phyloP scores from a whole-genome alignment of 2,888 invertebrate genomes.

The Drosophila stalkeri region DNA sequence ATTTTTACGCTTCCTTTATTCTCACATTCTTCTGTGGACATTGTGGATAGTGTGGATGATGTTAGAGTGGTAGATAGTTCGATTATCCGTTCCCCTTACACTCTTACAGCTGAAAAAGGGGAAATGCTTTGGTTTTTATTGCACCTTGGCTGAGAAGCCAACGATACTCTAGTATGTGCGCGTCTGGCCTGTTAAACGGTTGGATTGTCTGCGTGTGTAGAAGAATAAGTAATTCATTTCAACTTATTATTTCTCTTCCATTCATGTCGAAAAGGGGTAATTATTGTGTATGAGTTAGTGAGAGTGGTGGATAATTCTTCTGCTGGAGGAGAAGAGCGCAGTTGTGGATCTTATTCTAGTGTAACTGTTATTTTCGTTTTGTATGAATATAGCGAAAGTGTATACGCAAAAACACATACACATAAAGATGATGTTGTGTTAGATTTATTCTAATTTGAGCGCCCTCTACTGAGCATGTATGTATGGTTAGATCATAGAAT shows the following conservation, averaged over 20 bases:
- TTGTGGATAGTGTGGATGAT: neutral
- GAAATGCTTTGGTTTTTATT: neutral
- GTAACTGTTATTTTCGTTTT: too few relatives aligned
- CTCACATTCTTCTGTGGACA: neutral
- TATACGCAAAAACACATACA: neutral
- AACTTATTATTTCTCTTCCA: too few relatives aligned
- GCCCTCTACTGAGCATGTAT: neutral
- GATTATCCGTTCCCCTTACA: neutral
- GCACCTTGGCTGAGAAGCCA: neutral
- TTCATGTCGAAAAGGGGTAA: too few relatives aligned
- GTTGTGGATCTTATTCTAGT: neutral
- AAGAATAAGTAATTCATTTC: too few relatives aligned
- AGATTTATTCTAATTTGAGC: neutral
- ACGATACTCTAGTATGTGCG: neutral
- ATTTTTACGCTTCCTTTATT: neutral
- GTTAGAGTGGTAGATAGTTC: neutral
- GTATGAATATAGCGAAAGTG: too few relatives aligned
- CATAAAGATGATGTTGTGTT: neutral
- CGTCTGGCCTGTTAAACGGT: too few relatives aligned
- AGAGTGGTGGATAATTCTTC: neutral
- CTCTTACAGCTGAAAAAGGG: neutral
- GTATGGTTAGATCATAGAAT: neutral
- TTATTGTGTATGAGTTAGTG: too few relatives aligned
- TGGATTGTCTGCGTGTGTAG: too few relatives aligned
- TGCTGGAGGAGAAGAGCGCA: neutral